Evolutionary conservation across 2,888 invertebrate species (phyloP), one percentile per base, ranked within the genome.

Genomic region (Drosophila acutilabella): DNA sequence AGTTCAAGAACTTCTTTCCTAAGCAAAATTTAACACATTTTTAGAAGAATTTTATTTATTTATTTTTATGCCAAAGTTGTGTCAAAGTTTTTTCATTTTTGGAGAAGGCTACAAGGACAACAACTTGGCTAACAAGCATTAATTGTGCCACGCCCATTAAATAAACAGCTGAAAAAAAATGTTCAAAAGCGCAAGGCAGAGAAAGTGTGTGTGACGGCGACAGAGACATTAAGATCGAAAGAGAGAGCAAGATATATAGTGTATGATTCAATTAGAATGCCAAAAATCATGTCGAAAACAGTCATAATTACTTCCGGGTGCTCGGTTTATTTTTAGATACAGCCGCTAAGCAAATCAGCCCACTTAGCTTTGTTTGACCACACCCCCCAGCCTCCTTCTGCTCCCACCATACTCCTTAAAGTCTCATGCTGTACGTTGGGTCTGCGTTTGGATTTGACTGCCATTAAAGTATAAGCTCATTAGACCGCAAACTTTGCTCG

Each of bases 301-400:
- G 81, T 87, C 74, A 86, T 86, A 83, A 83, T 86, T 83, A 83
- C 81, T 79, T 83, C 79, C 81, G 74, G 74, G 66, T 42, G n/a
- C 33, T 68, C 54, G 40, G 60, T 68, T 69, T 66, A 62, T 56
- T 61, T 61, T 54, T 61, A 61, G 45, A 54, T 44, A 54, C n/a
- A 4, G 26, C 10, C 16, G 41, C 42, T 41, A 54, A 54, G 33
- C 20, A 33, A 20, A 18, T 48, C 16, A 8, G 10, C 10, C 30
- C 30, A 14, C 18, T n/a, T 30, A 16, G 3, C n/a, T n/a, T 14
- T 23, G 11, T 44, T 44, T 6, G 20, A 20, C 44, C 30, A 20
- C 7, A 14, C 14, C n/a, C 13, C 2, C 5, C 11, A 8, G 5
- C 3, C 57, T 7, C 8, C 11, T 14, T 18, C 13, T 1, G 5